Base-by-base conservation (phyloP, 2,113 vertebrate species). In the Cettia cetti region DNA sequence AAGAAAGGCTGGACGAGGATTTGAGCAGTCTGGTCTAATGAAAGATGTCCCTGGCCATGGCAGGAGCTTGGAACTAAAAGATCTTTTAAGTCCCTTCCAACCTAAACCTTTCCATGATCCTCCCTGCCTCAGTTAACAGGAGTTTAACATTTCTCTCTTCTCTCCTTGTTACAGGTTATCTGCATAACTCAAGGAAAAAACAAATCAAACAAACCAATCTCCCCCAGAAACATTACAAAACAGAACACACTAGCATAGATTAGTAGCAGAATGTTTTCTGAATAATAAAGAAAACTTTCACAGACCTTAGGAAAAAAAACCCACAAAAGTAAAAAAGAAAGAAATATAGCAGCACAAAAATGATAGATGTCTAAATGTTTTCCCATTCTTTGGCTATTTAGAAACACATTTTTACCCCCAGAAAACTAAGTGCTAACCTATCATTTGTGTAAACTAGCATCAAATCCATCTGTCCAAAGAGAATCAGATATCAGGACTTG, bases 341-440 rank as follows among this genome's bases (percentile, higher is more conserved):
- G 18, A 91, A 78, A 40, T 14, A 56, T 49, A 66, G 31, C 37
- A 78, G 35, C 14, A 77, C 23, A 35, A 74, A 61, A 82, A 75
- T 6, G 3, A 63, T 1, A 47, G 5, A 47, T 5, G 4, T 23
- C 30, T 42, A 27, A 77, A 39, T 11, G 5, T 0, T 37, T 45
- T 18, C 65, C 49, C 24, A 71, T 47, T 2, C 7, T 71, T 54
- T 40, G 12, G 9, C 9, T 56, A 70, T 16, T 42, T 53, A 31
- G 35, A 89, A 92, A 56, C 3, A 23, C 0, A 59, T 28, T 47
- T 61, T 76, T 39, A n/a, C 8, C 15, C 22, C 7, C 1, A 45
- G 37, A 31, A 42, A 31, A 57, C 6, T 8, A 40, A 75, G 3
- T 33, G 4, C 3, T 44, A 24, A 69, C 14, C 16, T 44, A 18